Percentiles rank a stretch among this genome's conserved stretches.
phyloP scores from a whole-genome alignment of 2,797 vertebrate genomes.

The Chelon auratus region DNA sequence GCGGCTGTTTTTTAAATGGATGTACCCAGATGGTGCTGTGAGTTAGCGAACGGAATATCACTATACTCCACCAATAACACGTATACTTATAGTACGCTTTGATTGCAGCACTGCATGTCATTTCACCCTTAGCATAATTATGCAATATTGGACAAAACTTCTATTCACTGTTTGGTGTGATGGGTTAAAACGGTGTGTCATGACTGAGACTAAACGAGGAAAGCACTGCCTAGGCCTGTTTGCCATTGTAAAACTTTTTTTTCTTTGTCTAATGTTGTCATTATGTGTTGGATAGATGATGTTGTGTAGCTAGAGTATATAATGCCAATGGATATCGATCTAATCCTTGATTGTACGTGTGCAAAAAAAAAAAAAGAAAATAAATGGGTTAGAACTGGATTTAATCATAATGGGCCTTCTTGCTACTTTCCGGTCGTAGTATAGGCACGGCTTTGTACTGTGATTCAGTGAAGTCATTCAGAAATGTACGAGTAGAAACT shows the following conservation, averaged over 20 bases:
- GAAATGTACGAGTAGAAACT: not conserved
- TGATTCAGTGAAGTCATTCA: no score
- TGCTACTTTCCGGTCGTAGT: slow-evolving; percentile 13
- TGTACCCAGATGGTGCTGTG: slow-evolving; percentile 74
- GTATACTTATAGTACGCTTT: slow-evolving; percentile 68
- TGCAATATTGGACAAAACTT: slow-evolving; percentile 75
- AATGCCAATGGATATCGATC: slow-evolving; percentile 75
- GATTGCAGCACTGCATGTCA: slow-evolving; percentile 80
- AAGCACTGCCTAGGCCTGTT: slow-evolving; percentile 78
- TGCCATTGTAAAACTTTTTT: slow-evolving; percentile 74
- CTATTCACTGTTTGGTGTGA: slow-evolving; percentile 66
- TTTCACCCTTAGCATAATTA: slow-evolving; percentile 78
- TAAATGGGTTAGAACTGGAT: slow-evolving; percentile 78
- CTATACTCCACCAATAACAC: slow-evolving; percentile 72
- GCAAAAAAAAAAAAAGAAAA: slow-evolving; percentile 79
- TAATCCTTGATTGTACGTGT: slow-evolving; percentile 82
- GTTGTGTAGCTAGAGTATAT: slow-evolving; percentile 75
- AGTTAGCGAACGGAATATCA: slow-evolving; percentile 68
- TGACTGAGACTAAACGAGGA: slow-evolving; percentile 52
- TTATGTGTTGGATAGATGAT: slow-evolving; percentile 79
- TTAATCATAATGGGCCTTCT: slow-evolving; percentile 32
- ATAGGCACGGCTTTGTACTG: no score
- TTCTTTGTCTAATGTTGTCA: slow-evolving; percentile 70
- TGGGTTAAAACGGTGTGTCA: slow-evolving; percentile 53
- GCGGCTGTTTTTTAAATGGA: slow-evolving; percentile 65